These are phyloP conservation scores for Peromyscus leucopus DNA, from an alignment of 2,113 vertebrate genomes.

Conservation along the genomic window DNA sequence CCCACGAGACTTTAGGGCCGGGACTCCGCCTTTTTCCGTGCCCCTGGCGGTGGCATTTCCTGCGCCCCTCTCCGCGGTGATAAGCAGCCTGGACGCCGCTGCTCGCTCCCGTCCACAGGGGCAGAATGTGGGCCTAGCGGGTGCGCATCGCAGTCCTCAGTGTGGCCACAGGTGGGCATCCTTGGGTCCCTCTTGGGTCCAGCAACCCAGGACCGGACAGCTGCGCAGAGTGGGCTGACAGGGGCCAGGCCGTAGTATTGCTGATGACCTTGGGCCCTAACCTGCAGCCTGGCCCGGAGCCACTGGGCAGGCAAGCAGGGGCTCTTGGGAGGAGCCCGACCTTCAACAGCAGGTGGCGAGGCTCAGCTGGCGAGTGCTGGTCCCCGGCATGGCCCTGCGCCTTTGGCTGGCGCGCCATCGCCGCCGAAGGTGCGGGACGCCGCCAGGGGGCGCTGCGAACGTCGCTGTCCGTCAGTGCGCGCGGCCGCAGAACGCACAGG, in stretches of 20 bases:
- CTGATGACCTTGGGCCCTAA: background rate
- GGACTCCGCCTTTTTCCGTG: background rate
- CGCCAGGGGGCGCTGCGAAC: constrained; percentile 37
- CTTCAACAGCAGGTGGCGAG: background rate
- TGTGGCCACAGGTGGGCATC: background rate
- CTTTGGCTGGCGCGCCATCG: background rate
- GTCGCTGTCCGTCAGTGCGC: background rate
- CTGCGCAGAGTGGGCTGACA: background rate
- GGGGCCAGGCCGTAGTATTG: background rate
- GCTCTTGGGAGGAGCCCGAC: background rate
- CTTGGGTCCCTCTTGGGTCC: background rate
- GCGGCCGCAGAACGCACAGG: background rate
- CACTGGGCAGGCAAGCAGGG: background rate
- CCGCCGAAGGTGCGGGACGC: background rate
- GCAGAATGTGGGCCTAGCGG: background rate
- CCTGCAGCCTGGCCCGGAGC: background rate
- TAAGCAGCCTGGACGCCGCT: background rate
- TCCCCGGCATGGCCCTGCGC: background rate
- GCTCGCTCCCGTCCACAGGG: background rate
- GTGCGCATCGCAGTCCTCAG: background rate
- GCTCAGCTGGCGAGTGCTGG: background rate
- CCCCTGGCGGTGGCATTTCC: background rate
- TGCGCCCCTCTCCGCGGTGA: background rate
- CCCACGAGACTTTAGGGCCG: background rate
- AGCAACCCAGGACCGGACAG: background rate